Evolutionary conservation across 2,888 invertebrate genomes (phyloP).

Genomic region (Cosmorhoe ocellata): DNA sequence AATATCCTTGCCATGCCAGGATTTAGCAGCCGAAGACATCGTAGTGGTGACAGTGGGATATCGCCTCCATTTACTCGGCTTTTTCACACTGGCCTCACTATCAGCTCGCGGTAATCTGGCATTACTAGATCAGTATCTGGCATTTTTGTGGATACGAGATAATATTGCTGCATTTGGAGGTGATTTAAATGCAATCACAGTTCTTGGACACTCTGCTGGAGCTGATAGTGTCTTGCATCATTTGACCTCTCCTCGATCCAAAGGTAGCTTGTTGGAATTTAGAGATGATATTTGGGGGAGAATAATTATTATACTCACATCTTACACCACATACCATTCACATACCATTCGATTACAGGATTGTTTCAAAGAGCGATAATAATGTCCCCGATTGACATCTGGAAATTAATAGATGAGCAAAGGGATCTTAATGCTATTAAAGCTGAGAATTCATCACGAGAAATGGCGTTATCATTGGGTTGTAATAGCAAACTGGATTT

Average conservation of each 20-base stretch:
- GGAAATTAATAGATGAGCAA: slow-evolving; percentile 58
- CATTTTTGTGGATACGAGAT: slow-evolving; percentile 88
- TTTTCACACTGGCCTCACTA: slow-evolving; percentile 81
- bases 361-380: slow-evolving; percentile 86
- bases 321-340: too few relatives aligned
- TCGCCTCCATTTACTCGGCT: slow-evolving; percentile 87
- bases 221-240: slow-evolving; percentile 87
- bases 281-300: too few relatives aligned
- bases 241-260: slow-evolving; percentile 85
- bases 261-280: slow-evolving; percentile 64
- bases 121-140: slow-evolving; percentile 92
- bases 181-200: slow-evolving; percentile 88
- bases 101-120: slow-evolving; percentile 92
- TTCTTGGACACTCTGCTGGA: slow-evolving; percentile 92
- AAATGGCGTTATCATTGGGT: slow-evolving; percentile 80
- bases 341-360: slow-evolving; percentile 52
- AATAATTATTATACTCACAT: too few relatives aligned
- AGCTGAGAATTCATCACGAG: slow-evolving; percentile 75
- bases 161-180: slow-evolving; percentile 92
- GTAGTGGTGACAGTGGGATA: slow-evolving; percentile 88
- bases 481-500: slow-evolving; percentile 74
- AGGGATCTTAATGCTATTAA: slow-evolving; percentile 46
- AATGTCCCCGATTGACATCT: slow-evolving; percentile 84
- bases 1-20: slow-evolving; percentile 84
- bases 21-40: slow-evolving; percentile 86